These are phyloP conservation scores for Pemphredon lugubris DNA, from an alignment of 2,888 invertebrate genomes.

Conservation along the genomic window DNA sequence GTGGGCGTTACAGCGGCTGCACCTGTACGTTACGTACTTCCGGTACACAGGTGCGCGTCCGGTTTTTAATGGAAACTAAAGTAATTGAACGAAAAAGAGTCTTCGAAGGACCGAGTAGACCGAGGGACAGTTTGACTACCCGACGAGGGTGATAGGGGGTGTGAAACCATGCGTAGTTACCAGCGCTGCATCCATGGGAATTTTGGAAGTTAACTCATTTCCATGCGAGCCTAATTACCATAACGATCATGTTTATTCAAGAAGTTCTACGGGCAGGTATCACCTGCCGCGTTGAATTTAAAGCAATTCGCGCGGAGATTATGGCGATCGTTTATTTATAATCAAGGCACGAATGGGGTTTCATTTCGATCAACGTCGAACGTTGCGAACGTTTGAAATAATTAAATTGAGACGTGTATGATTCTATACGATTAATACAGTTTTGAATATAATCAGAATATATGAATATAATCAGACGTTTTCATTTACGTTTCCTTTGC, in stretches of 20 bases:
- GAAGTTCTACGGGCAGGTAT: background rate
- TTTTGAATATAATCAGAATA: no score
- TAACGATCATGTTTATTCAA: conserved; percentile 40
- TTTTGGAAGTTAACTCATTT: conserved; percentile 40
- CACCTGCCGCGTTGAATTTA: conserved; percentile 48
- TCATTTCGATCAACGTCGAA: background rate
- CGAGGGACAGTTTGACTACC: conserved; percentile 13
- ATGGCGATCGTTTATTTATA: background rate
- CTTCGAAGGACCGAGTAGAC: conserved; percentile 18
- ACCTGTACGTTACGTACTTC: conserved; percentile 71
- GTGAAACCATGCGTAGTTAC: conserved; percentile 68
- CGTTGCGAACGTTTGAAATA: background rate
- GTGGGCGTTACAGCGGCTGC: conserved; percentile 50
- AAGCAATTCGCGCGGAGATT: conserved; percentile 1
- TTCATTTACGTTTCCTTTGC: no score
- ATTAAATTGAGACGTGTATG: background rate
- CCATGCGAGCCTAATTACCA: conserved; percentile 39
- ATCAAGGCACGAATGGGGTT: background rate
- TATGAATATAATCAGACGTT: no score
- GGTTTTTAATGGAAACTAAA: conserved; percentile 50
- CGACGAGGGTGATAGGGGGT: conserved; percentile 51
- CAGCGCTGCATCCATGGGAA: conserved; percentile 54
- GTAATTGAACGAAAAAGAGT: conserved; percentile 29
- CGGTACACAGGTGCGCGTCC: conserved; percentile 75
- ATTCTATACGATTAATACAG: no score